A percentile compares a stretch with the other conserved stretches of the same genome.
These are phyloP conservation scores for Bovichtus diacanthus DNA, from an alignment of 2,797 vertebrate species.

Conservation along the genomic window DNA sequence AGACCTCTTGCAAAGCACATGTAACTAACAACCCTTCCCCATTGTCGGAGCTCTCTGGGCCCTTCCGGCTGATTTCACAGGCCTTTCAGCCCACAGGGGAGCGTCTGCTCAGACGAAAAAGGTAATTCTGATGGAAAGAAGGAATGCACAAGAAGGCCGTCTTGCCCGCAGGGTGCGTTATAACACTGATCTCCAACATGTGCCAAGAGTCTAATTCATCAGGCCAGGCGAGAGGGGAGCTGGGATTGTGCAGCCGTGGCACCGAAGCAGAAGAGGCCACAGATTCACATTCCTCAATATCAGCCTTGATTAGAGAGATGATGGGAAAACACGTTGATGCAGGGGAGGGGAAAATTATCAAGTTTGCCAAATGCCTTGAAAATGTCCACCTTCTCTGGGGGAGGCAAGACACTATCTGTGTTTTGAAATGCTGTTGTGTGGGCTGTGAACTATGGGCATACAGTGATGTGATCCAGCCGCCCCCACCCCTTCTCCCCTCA, in stretches of 20 bases:
- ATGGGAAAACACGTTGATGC: constrained; percentile 58
- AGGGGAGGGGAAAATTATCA: constrained; percentile 33
- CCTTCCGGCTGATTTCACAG: constrained; percentile 83
- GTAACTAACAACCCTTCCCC: constrained; percentile 78
- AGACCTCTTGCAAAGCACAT: constrained; percentile 77
- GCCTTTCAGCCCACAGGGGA: constrained; percentile 76
- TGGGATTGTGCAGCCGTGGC: constrained; percentile 61
- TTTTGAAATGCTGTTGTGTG: constrained; percentile 59
- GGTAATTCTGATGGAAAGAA: constrained; percentile 80
- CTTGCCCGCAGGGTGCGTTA: constrained; percentile 74
- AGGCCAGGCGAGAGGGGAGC: constrained; percentile 56
- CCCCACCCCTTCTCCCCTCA: constrained; percentile 31
- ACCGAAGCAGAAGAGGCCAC: constrained; percentile 57
- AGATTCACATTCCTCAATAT: constrained; percentile 73
- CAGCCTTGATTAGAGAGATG: constrained; percentile 64
- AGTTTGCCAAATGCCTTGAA: constrained; percentile 44
- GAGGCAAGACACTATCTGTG: constrained; percentile 48
- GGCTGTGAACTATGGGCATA: constrained; percentile 59
- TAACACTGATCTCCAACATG: constrained; percentile 78
- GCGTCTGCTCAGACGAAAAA: constrained; percentile 72
- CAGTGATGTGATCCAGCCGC: constrained; percentile 68
- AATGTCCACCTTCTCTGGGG: constrained; percentile 36
- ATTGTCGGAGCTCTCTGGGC: constrained; percentile 72
- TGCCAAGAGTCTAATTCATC: constrained; percentile 81
- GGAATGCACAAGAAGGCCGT: constrained; percentile 78